Evolutionary conservation across 2,797 vertebrate species (phyloP), one percentile per base, ranked within the genome.

Genomic region (Danionella dracula): DNA sequence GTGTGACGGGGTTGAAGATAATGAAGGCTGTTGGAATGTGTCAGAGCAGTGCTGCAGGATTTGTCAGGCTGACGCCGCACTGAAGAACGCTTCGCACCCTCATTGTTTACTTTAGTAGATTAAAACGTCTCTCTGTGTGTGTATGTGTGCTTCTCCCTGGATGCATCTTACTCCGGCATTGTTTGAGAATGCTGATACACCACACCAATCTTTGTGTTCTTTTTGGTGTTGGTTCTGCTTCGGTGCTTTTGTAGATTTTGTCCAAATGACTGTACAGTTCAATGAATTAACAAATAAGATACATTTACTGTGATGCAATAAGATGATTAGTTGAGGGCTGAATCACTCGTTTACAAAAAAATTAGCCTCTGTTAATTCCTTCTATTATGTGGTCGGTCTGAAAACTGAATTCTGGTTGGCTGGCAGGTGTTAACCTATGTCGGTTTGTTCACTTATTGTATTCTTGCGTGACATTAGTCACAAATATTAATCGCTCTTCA

Each of bases 1-100:
- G 65, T 72, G 73, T 77, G 77, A 67, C 67, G 64, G 46, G 41
- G 38, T 57, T 75, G 68, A 68, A 66, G 73, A 74, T 77, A 81
- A 79, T 73, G 77, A 78, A 76, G 57, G 67, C 70, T 65, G 51
- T 67, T 72, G 73, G 60, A 57, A 68, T 51, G 51, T 70, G 74
- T 64, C 50, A 62, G 72, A 56, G 41, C 40, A 21, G 50, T 66
- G 49, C 71, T 57, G 56, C 45, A 48, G 51, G 55, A 73, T 69
- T 60, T 66, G 62, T 67, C 63, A 66, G 49, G 41, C 66, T 48
- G 51, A 42, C 38, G 49, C 45, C 23, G 40, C 42, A 61, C 53
- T 61, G 58, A 72, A 66, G 72, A 54, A 64, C 44, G 59, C 45
- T 78, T 73, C 61, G 64, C 51, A 50, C 46, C 31, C 31, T 35